Base-by-base conservation (phyloP, 2,113 vertebrate genomes). In the Ctenomys sociabilis region DNA sequence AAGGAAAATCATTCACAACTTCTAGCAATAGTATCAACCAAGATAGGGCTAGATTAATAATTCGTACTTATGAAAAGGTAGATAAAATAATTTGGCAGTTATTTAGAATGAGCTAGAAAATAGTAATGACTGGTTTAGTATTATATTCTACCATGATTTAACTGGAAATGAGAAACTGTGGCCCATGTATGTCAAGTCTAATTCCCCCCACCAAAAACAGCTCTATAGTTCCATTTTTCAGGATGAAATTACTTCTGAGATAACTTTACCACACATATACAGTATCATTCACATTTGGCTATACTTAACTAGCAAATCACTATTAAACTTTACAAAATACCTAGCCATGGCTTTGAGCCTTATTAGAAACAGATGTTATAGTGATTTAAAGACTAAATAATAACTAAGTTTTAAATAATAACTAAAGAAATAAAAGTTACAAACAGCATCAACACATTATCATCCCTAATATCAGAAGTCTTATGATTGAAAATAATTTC, bases 1-100 rank as follows among this genome's bases (percentile, higher is more conserved):
- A 75, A 92, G n/a, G 68, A 52, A 93, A 91, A 37, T 54, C 80
- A 80, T 64, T 43, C 66, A 91, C 63, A 88, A 80, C n/a, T 94
- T 85, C 54, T 77, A 43, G 91, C 94, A 28, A 93, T 52, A 95
- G 14, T 26, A n/a, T 78, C 57, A 70, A 19, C 52, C n/a, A 94
- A 52, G 5, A 89, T 68, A 45, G 16, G 11, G 5, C 30, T 57
- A 59, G 14, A 49, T 64, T 95, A 90, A 54, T 49, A 32, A 72
- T 68, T 85, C 45, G 59, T 78, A 57, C 82, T 95, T 92, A 90
- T 94, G 87, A 83, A 95, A 91, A 86, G 3, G 12, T 91, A 95
- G 32, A 63, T 40, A 90, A 88, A 94, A 59, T 72, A 82, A 6
- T 73, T 87, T 81, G 35, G 26, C 14, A 49, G 28, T 94, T 77